phyloP scores from a whole-genome alignment of 2,888 invertebrate species.

The Agrilus biguttatus region DNA sequence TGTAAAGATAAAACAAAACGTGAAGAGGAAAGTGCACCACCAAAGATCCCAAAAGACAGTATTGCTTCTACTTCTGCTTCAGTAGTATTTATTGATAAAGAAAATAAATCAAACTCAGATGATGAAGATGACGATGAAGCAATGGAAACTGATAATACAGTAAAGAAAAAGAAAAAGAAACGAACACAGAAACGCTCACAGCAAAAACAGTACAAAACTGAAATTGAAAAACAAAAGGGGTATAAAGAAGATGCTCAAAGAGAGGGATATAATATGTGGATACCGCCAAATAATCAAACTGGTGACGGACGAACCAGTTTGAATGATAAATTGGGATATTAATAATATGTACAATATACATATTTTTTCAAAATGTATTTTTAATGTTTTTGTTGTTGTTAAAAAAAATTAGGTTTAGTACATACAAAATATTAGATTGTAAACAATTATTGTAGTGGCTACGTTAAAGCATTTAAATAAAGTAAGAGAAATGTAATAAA shows the following conservation, averaged over 20 bases:
- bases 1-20: not conserved
- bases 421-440: no score
- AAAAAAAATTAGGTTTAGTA: no score
- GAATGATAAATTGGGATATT: constrained; percentile 69
- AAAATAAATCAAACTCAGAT: constrained; percentile 8
- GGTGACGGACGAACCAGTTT: constrained; percentile 65
- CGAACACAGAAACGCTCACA: constrained; percentile 23
- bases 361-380: no score
- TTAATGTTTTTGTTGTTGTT: no score
- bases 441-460: no score
- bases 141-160: constrained; percentile 4
- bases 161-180: constrained; percentile 14
- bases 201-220: constrained; percentile 22
- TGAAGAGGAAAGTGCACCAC: no score
- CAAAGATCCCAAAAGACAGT: no score
- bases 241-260: constrained; percentile 33
- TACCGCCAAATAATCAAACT: constrained; percentile 58
- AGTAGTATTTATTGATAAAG: constrained; percentile 1
- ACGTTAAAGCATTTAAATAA: no score
- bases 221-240: constrained; percentile 18
- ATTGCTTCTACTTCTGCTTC: no score
- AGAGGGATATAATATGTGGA: constrained; percentile 62
- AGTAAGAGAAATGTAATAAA: no score
- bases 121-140: constrained; percentile 7
- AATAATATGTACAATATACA: constrained; percentile 15